phyloP scores from a whole-genome alignment of 2,797 vertebrate species.

The Propithecus deckenii region DNA sequence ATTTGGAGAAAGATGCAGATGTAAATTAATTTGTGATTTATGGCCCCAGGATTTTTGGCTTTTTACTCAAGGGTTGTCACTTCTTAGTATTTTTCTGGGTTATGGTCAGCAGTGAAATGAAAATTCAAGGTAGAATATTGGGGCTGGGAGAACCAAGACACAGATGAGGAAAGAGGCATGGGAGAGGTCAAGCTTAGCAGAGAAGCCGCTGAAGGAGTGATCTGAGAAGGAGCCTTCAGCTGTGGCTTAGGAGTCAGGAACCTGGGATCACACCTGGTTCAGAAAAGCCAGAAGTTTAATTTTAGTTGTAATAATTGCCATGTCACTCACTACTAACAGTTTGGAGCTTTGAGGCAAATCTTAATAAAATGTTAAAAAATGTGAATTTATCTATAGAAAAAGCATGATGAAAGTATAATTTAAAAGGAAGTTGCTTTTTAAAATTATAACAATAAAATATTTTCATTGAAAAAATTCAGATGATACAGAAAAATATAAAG shows the following conservation, averaged over 20 bases:
- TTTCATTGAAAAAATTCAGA: constrained; percentile 30
- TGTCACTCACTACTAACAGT: background rate
- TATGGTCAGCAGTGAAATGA: background rate
- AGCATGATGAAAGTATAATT: background rate
- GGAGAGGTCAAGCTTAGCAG: background rate
- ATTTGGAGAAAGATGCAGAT: constrained; percentile 34
- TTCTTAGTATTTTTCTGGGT: constrained; percentile 11
- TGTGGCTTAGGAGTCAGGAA: background rate
- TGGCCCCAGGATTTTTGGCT: background rate
- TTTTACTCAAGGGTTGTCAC: constrained; percentile 35
- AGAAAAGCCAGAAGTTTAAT: background rate
- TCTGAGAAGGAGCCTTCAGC: background rate
- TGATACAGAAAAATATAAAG: constrained; percentile 27
- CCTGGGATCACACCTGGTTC: background rate
- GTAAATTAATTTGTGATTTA: constrained; percentile 24
- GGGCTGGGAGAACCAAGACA: background rate
- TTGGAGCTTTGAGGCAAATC: background rate
- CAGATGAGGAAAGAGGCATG: background rate
- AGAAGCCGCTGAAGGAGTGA: background rate
- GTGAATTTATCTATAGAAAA: constrained; percentile 31
- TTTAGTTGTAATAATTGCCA: background rate
- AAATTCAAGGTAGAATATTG: background rate
- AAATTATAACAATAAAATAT: constrained; percentile 15
- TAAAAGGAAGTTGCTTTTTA: background rate
- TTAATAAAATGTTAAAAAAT: constrained; percentile 22